A percentile compares a stretch with the other conserved stretches of the same genome.
phyloP scores from a whole-genome alignment of 2,888 invertebrate species.

The Crepidodera aurea region DNA sequence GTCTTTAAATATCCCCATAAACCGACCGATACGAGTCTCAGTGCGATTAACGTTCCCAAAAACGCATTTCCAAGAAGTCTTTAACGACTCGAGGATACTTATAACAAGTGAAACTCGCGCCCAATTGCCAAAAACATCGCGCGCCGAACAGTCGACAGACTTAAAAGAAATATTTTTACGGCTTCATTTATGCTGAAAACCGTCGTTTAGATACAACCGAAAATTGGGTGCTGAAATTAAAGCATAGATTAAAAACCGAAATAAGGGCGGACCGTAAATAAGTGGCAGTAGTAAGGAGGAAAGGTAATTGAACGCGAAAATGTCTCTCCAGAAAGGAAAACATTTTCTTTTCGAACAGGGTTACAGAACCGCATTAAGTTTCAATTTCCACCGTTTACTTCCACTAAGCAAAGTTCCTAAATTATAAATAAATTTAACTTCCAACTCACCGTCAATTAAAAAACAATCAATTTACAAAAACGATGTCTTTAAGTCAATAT shows the following conservation, averaged over 20 bases:
- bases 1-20: conserved; percentile 17
- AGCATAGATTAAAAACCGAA: conserved; percentile 61
- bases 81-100: conserved; percentile 18
- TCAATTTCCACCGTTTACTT: conserved; percentile 2
- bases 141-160: conserved; percentile 25
- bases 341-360: conserved; percentile 31
- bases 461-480: no score
- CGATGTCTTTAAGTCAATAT: no score
- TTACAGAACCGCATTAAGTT: conserved; percentile 4
- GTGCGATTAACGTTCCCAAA: conserved; percentile 22
- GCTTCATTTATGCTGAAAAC: conserved; percentile 59
- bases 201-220: conserved; percentile 57
- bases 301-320: conserved; percentile 60
- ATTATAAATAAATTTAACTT: no score
- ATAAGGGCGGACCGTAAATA: conserved; percentile 48
- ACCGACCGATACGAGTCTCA: conserved; percentile 18
- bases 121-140: conserved; percentile 16
- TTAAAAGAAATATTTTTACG: conserved; percentile 56
- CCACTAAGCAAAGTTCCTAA: no score
- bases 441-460: no score
- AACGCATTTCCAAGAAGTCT: conserved; percentile 22
- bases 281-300: conserved; percentile 32
- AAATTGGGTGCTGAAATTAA: conserved; percentile 62
- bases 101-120: conserved; percentile 23
- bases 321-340: conserved; percentile 46